phyloP scores from a whole-genome alignment of 2,888 invertebrate genomes.

The Campoletis raptor region DNA sequence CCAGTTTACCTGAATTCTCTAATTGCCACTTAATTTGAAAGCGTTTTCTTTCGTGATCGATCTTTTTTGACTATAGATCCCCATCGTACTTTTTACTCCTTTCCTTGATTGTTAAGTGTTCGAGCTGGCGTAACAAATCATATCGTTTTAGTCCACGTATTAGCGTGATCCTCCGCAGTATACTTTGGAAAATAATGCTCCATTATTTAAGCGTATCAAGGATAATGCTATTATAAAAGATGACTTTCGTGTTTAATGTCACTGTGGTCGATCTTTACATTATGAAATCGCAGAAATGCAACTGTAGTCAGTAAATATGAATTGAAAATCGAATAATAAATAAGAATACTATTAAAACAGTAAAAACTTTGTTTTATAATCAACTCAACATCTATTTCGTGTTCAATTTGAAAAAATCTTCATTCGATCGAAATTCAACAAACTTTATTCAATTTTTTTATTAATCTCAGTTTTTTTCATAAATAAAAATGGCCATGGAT shows the following conservation, averaged over 20 bases:
- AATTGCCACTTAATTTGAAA: not conserved
- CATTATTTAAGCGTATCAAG: constrained; percentile 49
- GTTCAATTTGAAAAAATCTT: not conserved
- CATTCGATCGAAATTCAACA: not conserved
- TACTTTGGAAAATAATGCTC: constrained; percentile 37
- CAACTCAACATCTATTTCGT: not conserved
- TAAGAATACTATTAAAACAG: not conserved
- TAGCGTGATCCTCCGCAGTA: constrained; percentile 59
- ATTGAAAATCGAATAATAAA: not conserved
- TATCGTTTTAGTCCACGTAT: constrained; percentile 13
- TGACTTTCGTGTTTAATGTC: constrained; percentile 41
- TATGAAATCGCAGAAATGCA: not conserved
- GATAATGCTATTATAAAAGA: constrained; percentile 54
- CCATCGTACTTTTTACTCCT: not conserved
- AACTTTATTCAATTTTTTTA: not conserved
- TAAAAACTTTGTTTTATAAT: not conserved
- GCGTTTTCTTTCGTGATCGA: not conserved
- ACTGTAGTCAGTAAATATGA: not conserved
- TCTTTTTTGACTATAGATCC: constrained; percentile 4
- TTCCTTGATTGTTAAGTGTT: not conserved
- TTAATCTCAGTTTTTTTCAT: not conserved
- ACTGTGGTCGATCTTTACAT: constrained; percentile 31
- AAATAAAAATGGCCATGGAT: not conserved
- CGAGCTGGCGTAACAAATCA: constrained; percentile 24
- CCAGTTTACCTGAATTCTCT: not conserved